These are phyloP conservation scores for Bucco capensis DNA, from an alignment of 2,113 vertebrate species.

Conservation along the genomic window DNA sequence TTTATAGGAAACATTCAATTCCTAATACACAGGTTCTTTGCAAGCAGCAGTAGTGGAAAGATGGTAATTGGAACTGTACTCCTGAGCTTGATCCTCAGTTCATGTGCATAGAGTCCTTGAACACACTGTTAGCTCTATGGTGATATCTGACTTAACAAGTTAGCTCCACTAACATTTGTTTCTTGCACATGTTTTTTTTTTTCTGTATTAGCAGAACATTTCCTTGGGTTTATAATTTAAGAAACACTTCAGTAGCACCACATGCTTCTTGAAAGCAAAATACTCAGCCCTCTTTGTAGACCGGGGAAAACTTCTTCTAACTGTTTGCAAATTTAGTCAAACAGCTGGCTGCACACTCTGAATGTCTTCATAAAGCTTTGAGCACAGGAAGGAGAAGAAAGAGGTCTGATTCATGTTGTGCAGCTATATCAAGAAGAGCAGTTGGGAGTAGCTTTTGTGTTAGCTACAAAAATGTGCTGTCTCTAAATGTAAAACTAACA, in stretches of 20 bases:
- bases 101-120: not conserved
- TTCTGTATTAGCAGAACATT: not conserved
- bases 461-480: not conserved
- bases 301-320: not conserved
- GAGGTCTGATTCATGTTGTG: not conserved
- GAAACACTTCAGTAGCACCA: constrained; percentile 2
- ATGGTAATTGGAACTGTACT: not conserved
- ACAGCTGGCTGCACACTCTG: not conserved
- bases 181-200: not conserved
- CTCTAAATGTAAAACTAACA: not conserved
- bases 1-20: not conserved
- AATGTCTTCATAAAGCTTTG: not conserved
- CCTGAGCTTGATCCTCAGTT: not conserved
- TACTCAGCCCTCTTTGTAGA: not conserved
- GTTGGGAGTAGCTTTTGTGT: not conserved
- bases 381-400: not conserved
- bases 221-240: not conserved
- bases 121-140: not conserved
- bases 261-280: not conserved
- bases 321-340: not conserved
- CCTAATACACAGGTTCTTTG: not conserved
- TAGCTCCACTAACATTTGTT: not conserved
- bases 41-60: not conserved
- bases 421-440: not conserved
- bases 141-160: not conserved